Base-by-base conservation (phyloP, 1,140 invertebrate genomes). In the Diachasma alloeum region DNA sequence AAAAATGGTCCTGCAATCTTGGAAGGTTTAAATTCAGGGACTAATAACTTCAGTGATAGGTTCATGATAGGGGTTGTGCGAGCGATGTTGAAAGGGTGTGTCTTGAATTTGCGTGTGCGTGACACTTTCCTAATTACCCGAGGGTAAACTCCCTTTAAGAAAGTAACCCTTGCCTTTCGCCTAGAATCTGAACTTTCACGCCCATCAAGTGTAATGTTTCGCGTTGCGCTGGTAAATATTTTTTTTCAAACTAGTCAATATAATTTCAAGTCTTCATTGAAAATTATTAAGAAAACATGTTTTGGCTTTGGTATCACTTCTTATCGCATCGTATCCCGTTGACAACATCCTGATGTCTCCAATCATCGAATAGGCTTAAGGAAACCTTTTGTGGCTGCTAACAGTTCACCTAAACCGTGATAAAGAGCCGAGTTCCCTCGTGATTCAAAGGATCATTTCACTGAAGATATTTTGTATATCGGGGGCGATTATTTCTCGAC, bases 71-170 rank as follows among this genome's bases (percentile, higher is more conserved):
- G 44, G 59, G 59, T 67, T 71, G 39, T 8, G 24, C 19, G 24
- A 63, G 59, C 53, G 53, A 31, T 31, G 31, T 63, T 63, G 22
- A 26, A 63, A 81, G 80, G 71, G 81, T 81, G 80, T 83, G 76
- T 79, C 63, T 67, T 79, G 79, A 80, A 68, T 83, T 72, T 75
- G 86, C 84, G 82, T 86, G 86, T 81, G 80, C 78, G 78, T 86
- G 86, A 87, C 86, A 87, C 84, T 85, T 87, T 83, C 82, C 83
- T 87, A 87, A 87, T 87, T 87, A 83, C 83, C 81, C 82, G 63
- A 76, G 76, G 53, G 22, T 72, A 19, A 81, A 83, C 78, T 75
- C 81, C 79, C 84, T 82, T 80, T 83, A 85, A 85, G 84, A 84
- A 85, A 83, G 75, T 79, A 81, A 80, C 81, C 84, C 83, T 83